A percentile compares a stretch with the other conserved stretches of the same genome.
Evolutionary conservation across 1,140 invertebrate species (phyloP).

Genomic region (Hypsibius dujardini): DNA sequence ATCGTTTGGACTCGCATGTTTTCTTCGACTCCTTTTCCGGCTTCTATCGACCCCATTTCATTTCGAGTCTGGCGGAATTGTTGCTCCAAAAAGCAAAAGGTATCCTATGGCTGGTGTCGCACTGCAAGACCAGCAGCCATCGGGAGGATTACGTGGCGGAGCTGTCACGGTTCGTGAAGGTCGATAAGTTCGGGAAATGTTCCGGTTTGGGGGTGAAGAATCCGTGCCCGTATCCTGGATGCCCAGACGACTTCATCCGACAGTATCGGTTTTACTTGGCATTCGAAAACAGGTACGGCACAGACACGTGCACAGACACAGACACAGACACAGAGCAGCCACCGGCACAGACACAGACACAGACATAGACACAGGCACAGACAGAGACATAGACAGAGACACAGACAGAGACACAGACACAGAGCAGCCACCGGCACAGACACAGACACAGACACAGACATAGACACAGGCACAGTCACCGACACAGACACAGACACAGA

Average conservation of each 20-base stretch:
- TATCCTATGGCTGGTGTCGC: conserved; percentile 33
- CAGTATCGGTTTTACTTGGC: conserved; percentile 33
- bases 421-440: too few species aligned
- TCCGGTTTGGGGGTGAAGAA: conserved; percentile 25
- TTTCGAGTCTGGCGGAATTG: background rate
- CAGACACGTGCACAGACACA: too few species aligned
- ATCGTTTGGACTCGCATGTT: conserved; percentile 26
- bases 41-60: conserved; percentile 12
- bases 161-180: conserved; percentile 25
- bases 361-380: too few species aligned
- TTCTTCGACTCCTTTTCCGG: background rate
- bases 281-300: conserved; percentile 33
- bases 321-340: too few species aligned
- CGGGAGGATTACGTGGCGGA: conserved; percentile 27
- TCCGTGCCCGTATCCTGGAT: conserved; percentile 19
- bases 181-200: conserved; percentile 32
- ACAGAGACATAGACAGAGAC: too few species aligned
- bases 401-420: too few species aligned
- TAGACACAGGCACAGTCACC: too few species aligned
- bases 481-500: too few species aligned
- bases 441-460: too few species aligned
- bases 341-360: too few species aligned
- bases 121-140: conserved; percentile 26
- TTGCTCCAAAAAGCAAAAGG: conserved; percentile 30
- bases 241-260: conserved; percentile 23